phyloP scores from a whole-genome alignment of 1,140 invertebrate species.

The Bradysia coprophila region DNA sequence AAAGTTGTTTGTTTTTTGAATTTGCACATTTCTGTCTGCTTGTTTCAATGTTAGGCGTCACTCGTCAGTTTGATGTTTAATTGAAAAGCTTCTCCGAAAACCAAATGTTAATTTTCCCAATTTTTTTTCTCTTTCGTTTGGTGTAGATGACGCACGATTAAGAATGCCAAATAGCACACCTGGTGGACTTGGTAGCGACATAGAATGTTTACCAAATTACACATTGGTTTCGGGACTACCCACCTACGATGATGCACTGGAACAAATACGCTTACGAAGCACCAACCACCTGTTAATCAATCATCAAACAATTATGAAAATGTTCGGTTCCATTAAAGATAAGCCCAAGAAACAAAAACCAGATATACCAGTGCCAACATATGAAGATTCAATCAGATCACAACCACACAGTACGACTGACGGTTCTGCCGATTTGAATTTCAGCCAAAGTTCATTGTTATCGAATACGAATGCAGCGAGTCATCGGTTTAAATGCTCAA shows the following conservation, averaged over 20 bases:
- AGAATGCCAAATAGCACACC: background rate
- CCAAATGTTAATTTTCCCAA: too few relatives aligned
- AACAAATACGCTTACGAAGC: conserved; percentile 26
- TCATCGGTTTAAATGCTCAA: background rate
- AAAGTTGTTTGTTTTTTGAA: too few relatives aligned
- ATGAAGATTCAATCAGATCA: background rate
- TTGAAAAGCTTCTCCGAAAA: too few relatives aligned
- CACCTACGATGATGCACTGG: conserved; percentile 37
- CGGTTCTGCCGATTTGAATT: background rate
- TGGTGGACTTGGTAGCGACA: conserved; percentile 16
- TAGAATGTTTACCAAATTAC: conserved; percentile 36
- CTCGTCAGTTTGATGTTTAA: too few relatives aligned
- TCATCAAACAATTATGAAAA: conserved; percentile 19
- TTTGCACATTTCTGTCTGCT: too few relatives aligned
- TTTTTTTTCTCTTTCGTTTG: too few relatives aligned
- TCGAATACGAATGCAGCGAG: too few relatives aligned
- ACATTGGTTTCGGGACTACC: conserved; percentile 39
- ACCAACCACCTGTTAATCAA: conserved; percentile 16
- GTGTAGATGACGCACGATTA: background rate
- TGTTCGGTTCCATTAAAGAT: conserved; percentile 13
- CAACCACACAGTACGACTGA: background rate
- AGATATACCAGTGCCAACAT: conserved; percentile 11
- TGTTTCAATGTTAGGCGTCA: too few relatives aligned
- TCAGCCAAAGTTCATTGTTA: too few relatives aligned
- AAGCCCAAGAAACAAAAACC: conserved; percentile 8